These are phyloP conservation scores for Sciurus niger DNA, from an alignment of 2,113 vertebrate genomes.

Conservation along the genomic window DNA sequence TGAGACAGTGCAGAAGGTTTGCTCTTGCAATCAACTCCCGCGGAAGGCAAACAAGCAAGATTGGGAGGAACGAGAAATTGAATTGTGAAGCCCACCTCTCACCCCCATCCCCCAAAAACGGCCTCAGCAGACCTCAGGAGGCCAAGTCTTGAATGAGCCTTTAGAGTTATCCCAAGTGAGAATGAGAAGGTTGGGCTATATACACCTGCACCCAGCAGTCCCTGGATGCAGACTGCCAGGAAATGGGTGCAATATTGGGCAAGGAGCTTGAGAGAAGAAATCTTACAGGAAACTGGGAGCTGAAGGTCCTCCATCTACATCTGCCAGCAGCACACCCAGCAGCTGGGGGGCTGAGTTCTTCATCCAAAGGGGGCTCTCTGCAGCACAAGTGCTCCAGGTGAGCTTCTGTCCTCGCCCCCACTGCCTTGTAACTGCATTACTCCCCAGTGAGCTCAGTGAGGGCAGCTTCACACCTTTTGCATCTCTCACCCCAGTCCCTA, in stretches of 20 bases:
- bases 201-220: background rate
- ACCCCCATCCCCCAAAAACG: background rate
- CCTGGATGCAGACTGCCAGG: background rate
- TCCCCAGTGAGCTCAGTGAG: background rate
- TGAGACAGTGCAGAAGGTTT: background rate
- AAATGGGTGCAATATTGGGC: background rate
- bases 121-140: background rate
- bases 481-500: background rate
- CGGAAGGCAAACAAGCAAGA: background rate
- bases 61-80: background rate
- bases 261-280: background rate
- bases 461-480: background rate
- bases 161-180: background rate
- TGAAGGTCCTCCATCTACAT: background rate
- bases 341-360: background rate
- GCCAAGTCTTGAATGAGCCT: background rate
- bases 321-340: background rate
- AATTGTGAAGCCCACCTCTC: background rate
- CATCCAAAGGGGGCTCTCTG: background rate
- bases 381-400: rapidly evolving
- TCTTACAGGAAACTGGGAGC: background rate
- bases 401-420: background rate
- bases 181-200: background rate
- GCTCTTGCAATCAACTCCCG: background rate
- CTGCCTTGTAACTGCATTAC: background rate